phyloP scores from a whole-genome alignment of 2,888 invertebrate genomes.

The Cyaniris semiargus region DNA sequence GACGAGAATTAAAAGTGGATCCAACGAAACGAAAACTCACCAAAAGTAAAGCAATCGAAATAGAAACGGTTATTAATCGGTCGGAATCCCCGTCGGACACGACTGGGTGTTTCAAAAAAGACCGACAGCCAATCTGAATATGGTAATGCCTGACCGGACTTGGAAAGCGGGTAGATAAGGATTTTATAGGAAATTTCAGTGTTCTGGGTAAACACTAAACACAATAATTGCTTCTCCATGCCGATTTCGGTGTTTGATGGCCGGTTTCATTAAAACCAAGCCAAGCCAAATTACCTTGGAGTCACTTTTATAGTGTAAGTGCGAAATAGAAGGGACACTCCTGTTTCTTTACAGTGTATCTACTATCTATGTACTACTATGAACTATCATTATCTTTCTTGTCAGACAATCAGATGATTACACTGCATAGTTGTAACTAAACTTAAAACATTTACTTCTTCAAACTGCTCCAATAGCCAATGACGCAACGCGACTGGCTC shows the following conservation, averaged over 20 bases:
- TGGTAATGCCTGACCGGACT: constrained; percentile 68
- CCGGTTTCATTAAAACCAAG: neutral
- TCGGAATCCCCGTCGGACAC: constrained; percentile 49
- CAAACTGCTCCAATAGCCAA: constrained; percentile 48
- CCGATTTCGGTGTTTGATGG: neutral
- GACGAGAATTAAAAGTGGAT: neutral
- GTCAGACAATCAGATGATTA: neutral
- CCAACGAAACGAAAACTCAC: constrained; percentile 22
- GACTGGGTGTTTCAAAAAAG: constrained; percentile 48
- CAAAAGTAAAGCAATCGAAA: constrained; percentile 46
- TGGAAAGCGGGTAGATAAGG: constrained; percentile 73
- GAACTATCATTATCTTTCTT: too few species aligned
- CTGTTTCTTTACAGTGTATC: too few species aligned
- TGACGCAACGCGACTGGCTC: constrained; percentile 44
- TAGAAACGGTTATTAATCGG: constrained; percentile 53
- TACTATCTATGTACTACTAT: too few species aligned
- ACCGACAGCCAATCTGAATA: constrained; percentile 65
- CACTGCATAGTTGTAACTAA: neutral
- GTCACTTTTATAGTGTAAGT: neutral
- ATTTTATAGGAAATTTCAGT: constrained; percentile 63
- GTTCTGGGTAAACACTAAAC: constrained; percentile 52
- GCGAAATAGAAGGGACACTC: too few species aligned
- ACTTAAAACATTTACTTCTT: neutral
- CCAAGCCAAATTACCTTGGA: neutral
- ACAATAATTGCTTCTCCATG: neutral